Conservation (phyloP, 2,797 vertebrate genomes). For the Tadarida brasiliensis region DNA sequence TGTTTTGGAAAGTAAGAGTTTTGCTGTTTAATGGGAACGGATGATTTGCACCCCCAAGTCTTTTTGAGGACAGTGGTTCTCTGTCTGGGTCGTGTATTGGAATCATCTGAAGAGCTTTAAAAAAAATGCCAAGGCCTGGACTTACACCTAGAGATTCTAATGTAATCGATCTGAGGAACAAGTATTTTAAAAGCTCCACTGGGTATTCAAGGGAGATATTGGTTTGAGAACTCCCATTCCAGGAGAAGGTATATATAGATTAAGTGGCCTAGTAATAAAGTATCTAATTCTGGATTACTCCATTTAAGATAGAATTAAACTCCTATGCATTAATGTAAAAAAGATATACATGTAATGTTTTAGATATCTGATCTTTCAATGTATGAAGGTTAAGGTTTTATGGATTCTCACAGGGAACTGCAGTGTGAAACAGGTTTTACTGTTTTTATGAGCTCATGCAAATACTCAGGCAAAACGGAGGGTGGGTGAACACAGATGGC, state of each 20-base stretch:
- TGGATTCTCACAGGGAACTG: not conserved
- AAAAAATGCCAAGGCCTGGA: not conserved
- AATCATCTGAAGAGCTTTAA: conserved; percentile 13
- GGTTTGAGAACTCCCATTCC: not conserved
- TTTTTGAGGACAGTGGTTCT: not conserved
- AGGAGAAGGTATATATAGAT: not conserved
- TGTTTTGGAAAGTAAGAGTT: conserved; percentile 35
- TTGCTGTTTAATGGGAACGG: conserved; percentile 41
- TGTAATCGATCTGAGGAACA: not conserved
- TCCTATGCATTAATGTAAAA: not conserved
- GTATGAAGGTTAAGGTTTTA: not conserved
- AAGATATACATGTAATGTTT: not conserved
- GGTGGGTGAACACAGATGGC: not conserved
- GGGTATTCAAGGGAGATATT: not conserved
- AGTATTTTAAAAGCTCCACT: conserved; percentile 13
- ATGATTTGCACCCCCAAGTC: not conserved
- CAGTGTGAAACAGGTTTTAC: not conserved
- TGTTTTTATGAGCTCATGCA: not conserved
- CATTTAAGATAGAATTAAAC: not conserved
- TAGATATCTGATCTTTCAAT: not conserved
- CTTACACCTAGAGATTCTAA: conserved; percentile 4
- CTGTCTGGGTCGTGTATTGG: not conserved
- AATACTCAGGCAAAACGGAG: not conserved
- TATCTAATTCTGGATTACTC: not conserved
- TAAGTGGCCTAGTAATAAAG: not conserved